Evolutionary conservation across 2,113 vertebrate species (phyloP).

Genomic region (Anseranas semipalmata): DNA sequence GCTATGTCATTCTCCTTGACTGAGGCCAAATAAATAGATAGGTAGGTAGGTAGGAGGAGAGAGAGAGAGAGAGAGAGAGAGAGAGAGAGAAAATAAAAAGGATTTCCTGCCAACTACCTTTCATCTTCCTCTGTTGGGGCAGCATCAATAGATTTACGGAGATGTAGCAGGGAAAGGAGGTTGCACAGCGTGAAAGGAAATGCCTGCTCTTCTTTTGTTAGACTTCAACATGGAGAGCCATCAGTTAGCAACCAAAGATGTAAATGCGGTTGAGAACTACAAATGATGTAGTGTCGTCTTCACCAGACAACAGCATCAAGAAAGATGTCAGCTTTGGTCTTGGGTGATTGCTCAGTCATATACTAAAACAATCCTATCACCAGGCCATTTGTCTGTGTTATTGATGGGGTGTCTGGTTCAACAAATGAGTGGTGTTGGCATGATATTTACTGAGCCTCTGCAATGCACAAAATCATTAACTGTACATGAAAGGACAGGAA

Average conservation of each 20-base stretch:
- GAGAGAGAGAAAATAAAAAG: neutral
- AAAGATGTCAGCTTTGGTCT: neutral
- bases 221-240: neutral
- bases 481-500: neutral
- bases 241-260: neutral
- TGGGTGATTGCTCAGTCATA: neutral
- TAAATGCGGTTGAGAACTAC: neutral
- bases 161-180: neutral
- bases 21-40: neutral
- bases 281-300: neutral
- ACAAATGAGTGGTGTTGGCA: neutral
- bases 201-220: accelerated
- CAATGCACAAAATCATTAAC: neutral
- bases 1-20: neutral
- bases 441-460: neutral
- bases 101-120: neutral
- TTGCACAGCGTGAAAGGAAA: neutral
- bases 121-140: neutral
- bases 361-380: neutral
- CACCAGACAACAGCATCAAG: neutral
- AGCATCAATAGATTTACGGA: neutral
- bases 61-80: no score
- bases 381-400: neutral
- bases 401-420: neutral
- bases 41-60: no score